Evolutionary conservation across 2,888 invertebrate genomes (phyloP).

Genomic region (Latheticus oryzae): DNA sequence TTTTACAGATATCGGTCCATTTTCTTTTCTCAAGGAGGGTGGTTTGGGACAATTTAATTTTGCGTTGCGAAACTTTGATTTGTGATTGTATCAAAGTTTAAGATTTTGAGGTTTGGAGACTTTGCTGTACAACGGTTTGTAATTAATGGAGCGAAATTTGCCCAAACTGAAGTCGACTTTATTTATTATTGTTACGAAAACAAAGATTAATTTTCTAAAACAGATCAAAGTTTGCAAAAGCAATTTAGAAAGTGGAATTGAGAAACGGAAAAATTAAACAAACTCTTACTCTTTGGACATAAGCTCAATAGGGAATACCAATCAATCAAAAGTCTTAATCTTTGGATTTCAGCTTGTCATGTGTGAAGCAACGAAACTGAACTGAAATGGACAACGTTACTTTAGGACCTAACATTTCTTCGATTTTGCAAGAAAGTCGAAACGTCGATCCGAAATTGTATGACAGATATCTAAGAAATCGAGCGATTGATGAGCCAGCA

Average conservation of each 20-base stretch:
- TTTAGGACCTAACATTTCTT: constrained; percentile 6
- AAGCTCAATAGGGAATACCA: too few relatives aligned
- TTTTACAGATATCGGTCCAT: constrained; percentile 18
- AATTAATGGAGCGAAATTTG: constrained; percentile 9
- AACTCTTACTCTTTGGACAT: too few relatives aligned
- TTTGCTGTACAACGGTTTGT: constrained; percentile 6
- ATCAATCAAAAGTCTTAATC: too few relatives aligned
- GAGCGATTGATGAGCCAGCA: constrained; percentile 78
- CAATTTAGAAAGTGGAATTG: too few relatives aligned
- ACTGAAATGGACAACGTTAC: too few relatives aligned
- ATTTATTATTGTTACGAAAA: too few relatives aligned
- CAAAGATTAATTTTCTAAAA: too few relatives aligned
- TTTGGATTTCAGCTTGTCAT: too few relatives aligned
- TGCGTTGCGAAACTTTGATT: constrained; percentile 15
- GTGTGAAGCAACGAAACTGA: too few relatives aligned
- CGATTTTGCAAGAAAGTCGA: constrained; percentile 7
- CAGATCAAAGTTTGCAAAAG: too few relatives aligned
- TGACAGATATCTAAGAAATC: constrained; percentile 75
- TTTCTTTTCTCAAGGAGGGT: constrained; percentile 17
- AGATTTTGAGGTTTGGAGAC: constrained; percentile 2
- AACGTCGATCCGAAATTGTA: constrained; percentile 65
- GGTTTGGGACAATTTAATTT: constrained; percentile 12
- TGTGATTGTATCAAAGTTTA: not conserved
- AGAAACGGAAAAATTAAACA: too few relatives aligned
- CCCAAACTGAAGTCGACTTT: too few relatives aligned